A percentile compares a stretch with the other conserved stretches of the same genome.
Conservation (phyloP, 2,797 vertebrate genomes). For the Chelonia mydas region DNA sequence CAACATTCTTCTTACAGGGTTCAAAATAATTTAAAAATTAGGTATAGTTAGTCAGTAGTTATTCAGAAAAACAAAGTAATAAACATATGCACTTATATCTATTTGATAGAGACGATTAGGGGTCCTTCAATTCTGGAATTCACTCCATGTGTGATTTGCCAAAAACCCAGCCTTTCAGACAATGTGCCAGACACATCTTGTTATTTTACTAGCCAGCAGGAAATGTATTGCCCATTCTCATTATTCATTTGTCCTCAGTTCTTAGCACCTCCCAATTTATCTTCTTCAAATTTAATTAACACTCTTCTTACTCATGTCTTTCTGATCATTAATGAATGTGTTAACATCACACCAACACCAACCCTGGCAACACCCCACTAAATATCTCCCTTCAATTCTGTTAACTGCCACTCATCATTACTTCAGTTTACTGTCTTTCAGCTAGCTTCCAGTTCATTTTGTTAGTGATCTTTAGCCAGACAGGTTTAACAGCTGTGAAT, state of each 20-base stretch:
- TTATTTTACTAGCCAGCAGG: rapidly evolving
- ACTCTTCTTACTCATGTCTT: rapidly evolving
- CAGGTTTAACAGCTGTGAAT: not conserved
- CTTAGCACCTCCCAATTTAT: not conserved
- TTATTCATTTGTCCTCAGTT: rapidly evolving
- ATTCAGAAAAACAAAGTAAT: not conserved
- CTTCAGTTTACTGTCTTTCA: not conserved
- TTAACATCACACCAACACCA: not conserved
- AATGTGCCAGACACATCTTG: not conserved
- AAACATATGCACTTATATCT: not conserved
- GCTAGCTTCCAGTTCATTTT: not conserved
- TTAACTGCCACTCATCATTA: not conserved
- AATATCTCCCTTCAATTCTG: not conserved
- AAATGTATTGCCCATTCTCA: rapidly evolving
- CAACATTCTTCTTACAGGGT: not conserved
- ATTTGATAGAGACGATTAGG: rapidly evolving
- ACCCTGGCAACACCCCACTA: not conserved
- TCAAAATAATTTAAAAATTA: not conserved
- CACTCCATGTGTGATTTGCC: not conserved
- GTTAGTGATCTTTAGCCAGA: not conserved
- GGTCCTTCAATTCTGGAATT: rapidly evolving
- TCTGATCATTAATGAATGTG: not conserved
- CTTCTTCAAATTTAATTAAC: not conserved
- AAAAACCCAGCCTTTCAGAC: not conserved
- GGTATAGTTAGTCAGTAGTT: not conserved